Evolutionary conservation across 2,113 vertebrate species (phyloP), one percentile per base, ranked within the genome.

Genomic region (Nerophis lumbriciformis): DNA sequence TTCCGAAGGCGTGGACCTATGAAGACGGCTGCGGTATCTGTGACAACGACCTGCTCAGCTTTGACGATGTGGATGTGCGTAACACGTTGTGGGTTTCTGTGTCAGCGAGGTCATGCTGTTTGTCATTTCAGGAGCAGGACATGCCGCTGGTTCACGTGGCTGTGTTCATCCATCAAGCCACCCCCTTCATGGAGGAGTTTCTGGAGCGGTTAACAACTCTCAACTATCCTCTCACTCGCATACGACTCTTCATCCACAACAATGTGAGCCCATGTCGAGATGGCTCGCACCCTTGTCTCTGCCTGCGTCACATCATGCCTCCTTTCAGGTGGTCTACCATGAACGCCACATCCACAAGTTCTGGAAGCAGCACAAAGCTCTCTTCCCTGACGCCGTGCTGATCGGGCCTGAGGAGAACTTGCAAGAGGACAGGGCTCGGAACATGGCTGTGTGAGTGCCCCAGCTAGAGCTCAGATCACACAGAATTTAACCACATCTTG

Each of bases 161-260:
- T 0, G 79, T 85, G 5, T 87, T 87, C 7, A 85, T 87, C 6
- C 70, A 84, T 38, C 79, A 71, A 0, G 42, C 83, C 0, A 83
- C 83, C 0, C 79, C 85, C 38, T 87, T 87, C 78, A 81, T 87
- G 78, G 85, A 85, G 28, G 85, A 85, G 72, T 87, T 87, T 63
- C 48, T 87, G 63, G 56, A 84, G 1, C 76, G 83, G 0, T 71
- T 87, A 39, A 59, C 63, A 1, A 73, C 78, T 0, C 61, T 87
- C 3, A 82, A 72, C 69, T 87, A 87, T 66, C 83, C 83, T 0
- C 6, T 6, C 0, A 1, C 8, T 0, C 71, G 72, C 56, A 9
- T 85, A 63, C 81, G 59, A 63, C 85, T 87, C 48, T 87, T 85
- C 65, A 56, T 87, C 68, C 85, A 87, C 78, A 87, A 87, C 69